These are phyloP conservation scores for Leucosticte australis DNA, from an alignment of 2,113 vertebrate genomes.

Conservation along the genomic window DNA sequence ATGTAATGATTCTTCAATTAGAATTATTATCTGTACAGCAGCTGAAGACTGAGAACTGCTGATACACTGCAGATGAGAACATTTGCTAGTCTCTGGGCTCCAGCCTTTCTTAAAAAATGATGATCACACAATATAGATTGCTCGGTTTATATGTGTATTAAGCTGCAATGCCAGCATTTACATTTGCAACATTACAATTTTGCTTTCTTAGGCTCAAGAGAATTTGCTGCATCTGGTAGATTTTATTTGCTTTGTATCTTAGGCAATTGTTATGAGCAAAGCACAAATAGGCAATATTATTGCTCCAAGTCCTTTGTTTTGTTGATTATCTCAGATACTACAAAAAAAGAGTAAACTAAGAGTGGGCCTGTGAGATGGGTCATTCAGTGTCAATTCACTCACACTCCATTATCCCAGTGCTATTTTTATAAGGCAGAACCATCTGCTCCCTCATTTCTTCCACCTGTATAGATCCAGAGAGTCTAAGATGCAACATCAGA, in stretches of 20 bases:
- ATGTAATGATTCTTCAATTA: slow-evolving; percentile 77
- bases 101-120: slow-evolving; percentile 68
- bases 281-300: slow-evolving; percentile 26
- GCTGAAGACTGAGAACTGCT: slow-evolving; percentile 72
- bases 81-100: slow-evolving; percentile 68
- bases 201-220: slow-evolving; percentile 39
- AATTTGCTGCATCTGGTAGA: slow-evolving; percentile 48
- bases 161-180: slow-evolving; percentile 65
- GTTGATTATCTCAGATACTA: background rate
- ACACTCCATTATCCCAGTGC: background rate
- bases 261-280: slow-evolving; percentile 22
- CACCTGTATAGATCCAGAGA: background rate
- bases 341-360: background rate
- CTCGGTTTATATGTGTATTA: slow-evolving; percentile 41
- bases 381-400: background rate
- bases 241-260: slow-evolving; percentile 48
- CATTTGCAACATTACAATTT: slow-evolving; percentile 40
- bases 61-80: slow-evolving; percentile 66
- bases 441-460: slow-evolving; percentile 20
- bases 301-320: slow-evolving; percentile 3
- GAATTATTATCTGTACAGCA: slow-evolving; percentile 74
- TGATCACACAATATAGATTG: slow-evolving; percentile 62
- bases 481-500: background rate
- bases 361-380: background rate
- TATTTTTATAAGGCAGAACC: background rate